Percentiles rank a stretch among this genome's conserved stretches.
phyloP scores from a whole-genome alignment of 2,113 vertebrate genomes.

The Chlorodrepanis virens region DNA sequence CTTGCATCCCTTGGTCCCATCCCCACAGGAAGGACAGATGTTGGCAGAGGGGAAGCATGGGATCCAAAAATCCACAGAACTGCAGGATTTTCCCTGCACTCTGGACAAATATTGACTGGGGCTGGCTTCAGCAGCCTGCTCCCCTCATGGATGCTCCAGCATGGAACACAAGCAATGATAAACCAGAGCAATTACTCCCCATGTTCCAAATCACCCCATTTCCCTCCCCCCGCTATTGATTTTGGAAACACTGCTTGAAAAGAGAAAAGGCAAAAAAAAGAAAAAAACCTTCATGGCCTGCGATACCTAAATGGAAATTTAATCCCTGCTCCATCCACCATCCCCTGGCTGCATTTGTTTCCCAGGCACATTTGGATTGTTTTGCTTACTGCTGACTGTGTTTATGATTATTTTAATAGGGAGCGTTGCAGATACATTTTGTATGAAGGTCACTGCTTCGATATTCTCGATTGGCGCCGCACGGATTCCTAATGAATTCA shows the following conservation, averaged over 20 bases:
- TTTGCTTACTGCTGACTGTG: constrained; percentile 72
- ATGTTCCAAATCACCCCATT: constrained; percentile 21
- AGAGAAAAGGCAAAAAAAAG: neutral
- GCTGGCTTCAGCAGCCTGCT: neutral
- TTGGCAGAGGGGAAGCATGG: neutral
- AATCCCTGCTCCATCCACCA: constrained; percentile 44
- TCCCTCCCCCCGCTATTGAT: constrained; percentile 14
- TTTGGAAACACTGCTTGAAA: constrained; percentile 39
- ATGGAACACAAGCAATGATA: neutral
- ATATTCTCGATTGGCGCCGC: constrained; percentile 23
- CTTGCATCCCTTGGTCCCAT: neutral
- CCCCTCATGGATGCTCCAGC: neutral
- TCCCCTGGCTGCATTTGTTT: constrained; percentile 36
- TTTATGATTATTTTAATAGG: constrained; percentile 70
- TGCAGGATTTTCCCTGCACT: neutral
- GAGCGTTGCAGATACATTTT: constrained; percentile 49
- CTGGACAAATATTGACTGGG: neutral
- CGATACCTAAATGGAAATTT: constrained; percentile 56
- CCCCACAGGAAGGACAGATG: neutral
- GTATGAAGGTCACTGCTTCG: constrained; percentile 67
- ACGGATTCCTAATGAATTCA: constrained; percentile 52
- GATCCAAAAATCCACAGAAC: neutral
- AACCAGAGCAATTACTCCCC: constrained; percentile 20
- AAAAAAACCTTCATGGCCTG: neutral
- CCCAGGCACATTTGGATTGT: constrained; percentile 63